Conservation (phyloP, 2,113 vertebrate species). For the Eidolon helvum region DNA sequence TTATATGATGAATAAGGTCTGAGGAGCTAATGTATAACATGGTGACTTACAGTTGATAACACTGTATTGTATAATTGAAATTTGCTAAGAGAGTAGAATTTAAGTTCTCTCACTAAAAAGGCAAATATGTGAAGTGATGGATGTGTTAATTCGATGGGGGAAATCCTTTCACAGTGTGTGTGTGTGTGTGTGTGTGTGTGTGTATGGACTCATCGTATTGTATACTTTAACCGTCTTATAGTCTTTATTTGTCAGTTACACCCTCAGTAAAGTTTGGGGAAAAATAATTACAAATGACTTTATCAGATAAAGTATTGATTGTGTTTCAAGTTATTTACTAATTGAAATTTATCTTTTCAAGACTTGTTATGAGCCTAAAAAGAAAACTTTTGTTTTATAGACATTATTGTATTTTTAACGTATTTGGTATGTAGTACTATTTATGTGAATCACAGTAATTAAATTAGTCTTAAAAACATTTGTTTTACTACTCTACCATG, state of each 20-base stretch:
- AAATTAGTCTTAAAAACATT: not conserved
- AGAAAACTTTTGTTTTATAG: slow-evolving; percentile 18
- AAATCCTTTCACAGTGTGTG: not conserved
- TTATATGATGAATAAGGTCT: not conserved
- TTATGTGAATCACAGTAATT: not conserved
- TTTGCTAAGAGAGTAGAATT: not conserved
- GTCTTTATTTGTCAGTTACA: not conserved
- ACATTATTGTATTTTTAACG: not conserved
- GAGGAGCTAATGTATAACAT: not conserved
- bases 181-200: no score
- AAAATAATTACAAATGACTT: slow-evolving; percentile 18
- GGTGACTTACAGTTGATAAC: not conserved
- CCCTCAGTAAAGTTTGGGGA: not conserved
- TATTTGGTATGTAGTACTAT: not conserved
- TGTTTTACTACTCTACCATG: not conserved
- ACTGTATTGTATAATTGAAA: not conserved
- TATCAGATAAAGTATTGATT: not conserved
- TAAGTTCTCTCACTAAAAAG: not conserved
- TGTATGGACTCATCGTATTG: not conserved
- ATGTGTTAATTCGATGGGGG: not conserved
- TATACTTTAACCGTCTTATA: not conserved
- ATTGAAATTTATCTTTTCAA: not conserved
- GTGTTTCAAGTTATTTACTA: not conserved
- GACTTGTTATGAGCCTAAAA: not conserved
- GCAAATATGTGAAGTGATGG: not conserved